Base-by-base conservation (phyloP, 53 echinoderm and acorn worm species). In the Crossaster papposus region DNA sequence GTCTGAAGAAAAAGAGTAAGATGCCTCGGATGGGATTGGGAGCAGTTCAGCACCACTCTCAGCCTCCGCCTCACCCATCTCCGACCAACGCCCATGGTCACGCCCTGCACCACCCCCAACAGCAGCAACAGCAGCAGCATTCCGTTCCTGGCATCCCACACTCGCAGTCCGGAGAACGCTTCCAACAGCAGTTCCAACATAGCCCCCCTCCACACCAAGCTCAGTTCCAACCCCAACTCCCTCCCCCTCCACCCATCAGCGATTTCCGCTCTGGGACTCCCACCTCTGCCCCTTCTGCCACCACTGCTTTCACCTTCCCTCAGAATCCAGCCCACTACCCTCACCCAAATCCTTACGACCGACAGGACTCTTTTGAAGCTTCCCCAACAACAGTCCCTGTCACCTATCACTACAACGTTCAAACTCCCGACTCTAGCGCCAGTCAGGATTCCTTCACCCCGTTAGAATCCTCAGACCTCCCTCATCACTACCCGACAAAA, bases 1-100 rank as follows among this genome's bases (percentile, higher is more conserved):
- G 94, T 24, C 65, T 89, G 71, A 96, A 96, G 80, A 92, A 91
- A 80, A 94, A 96, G 88, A 96, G 92, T 33, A 94, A 93, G 88
- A 94, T 94, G 96, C 96, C 96, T 3, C 91, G 94, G 70, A 96
- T 96, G 96, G 96, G 96, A 4, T 89, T 96, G 28, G 91, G 90
- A 18, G 96, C 96, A 14, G 92, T 93, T 55, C 93, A 91, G 86
- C 94, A 92, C 28, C 91, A 92, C 68, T 37, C 62, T 52, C 94
- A 94, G 72, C 89, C 89, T 26, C 87, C 73, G 14, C 89, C 77
- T 36, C 89, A 84, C 90, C 92, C 79, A 51, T 85, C 58, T 72
- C 82, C 77, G 63, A 75, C 54, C 91, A 90, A 30, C 76, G 90
- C 63, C 37, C 79, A 14, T 35, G 81, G 32, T 81, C 89, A 79